These are phyloP conservation scores for Ectemnius cavifrons DNA, from an alignment of 2,888 invertebrate genomes.

Conservation along the genomic window DNA sequence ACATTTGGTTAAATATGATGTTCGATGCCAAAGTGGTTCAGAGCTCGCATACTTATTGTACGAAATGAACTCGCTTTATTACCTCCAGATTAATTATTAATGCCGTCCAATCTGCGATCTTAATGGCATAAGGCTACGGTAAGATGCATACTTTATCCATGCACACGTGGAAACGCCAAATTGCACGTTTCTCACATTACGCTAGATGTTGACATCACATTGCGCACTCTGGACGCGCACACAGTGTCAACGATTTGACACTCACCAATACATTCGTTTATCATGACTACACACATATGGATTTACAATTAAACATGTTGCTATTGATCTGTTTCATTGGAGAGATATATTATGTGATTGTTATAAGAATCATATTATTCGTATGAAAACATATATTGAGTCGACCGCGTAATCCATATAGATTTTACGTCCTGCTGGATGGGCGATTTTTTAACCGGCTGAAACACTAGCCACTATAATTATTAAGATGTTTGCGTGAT, in stretches of 20 bases:
- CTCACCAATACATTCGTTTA: not conserved
- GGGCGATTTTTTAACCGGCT: no score
- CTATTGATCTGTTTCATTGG: not conserved
- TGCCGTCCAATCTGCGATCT: conserved; percentile 5
- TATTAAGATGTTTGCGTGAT: no score
- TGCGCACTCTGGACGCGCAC: conserved; percentile 26
- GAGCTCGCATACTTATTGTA: no score
- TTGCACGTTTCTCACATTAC: conserved; percentile 30
- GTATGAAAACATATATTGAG: no score
- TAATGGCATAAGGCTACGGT: not conserved
- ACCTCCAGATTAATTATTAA: conserved; percentile 8
- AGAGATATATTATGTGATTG: no score
- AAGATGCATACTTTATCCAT: conserved; percentile 32
- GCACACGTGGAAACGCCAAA: conserved; percentile 22
- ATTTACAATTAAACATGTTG: no score
- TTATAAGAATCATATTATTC: no score
- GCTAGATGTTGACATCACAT: conserved; percentile 45
- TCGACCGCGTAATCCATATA: no score
- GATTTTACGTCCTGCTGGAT: no score
- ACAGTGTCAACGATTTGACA: conserved; percentile 19
- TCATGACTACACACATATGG: not conserved
- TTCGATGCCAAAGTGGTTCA: no score
- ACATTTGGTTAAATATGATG: no score
- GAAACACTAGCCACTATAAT: no score
- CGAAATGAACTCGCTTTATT: not conserved